A percentile compares a stretch with the other conserved stretches of the same genome.
Evolutionary conservation across 2,113 vertebrate species (phyloP).

Genomic region (Dipodomys ordii): DNA sequence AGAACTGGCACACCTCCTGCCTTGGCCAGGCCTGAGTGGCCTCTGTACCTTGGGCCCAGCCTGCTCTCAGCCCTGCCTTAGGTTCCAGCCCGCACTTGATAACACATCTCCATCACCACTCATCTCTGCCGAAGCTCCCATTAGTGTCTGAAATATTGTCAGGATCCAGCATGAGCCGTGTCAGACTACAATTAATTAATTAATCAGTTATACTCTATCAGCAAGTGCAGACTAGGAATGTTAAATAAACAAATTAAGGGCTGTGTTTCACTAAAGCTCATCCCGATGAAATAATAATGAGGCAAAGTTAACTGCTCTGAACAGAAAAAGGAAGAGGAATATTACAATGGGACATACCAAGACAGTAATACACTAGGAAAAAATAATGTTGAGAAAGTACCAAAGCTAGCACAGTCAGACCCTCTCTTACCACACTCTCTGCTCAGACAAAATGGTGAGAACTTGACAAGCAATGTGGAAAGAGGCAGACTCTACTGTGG

Average conservation of each 20-base stretch:
- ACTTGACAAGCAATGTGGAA: background rate
- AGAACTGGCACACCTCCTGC: background rate
- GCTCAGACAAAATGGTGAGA: background rate
- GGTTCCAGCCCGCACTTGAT: background rate
- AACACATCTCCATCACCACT: background rate
- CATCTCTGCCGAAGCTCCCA: background rate
- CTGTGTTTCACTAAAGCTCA: slow-evolving; percentile 62
- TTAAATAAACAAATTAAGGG: slow-evolving; percentile 77
- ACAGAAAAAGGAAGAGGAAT: background rate
- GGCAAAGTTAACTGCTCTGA: slow-evolving; percentile 49
- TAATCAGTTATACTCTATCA: slow-evolving; percentile 75
- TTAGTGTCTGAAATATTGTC: slow-evolving; percentile 53
- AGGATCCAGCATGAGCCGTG: background rate
- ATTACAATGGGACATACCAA: background rate
- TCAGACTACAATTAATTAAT: slow-evolving; percentile 69
- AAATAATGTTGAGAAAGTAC: background rate
- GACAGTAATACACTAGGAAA: background rate
- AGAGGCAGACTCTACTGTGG: background rate
- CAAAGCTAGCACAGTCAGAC: background rate
- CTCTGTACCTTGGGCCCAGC: background rate
- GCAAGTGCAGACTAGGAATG: slow-evolving; percentile 70
- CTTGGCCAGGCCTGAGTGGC: background rate
- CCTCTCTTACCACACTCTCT: background rate
- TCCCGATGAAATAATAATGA: slow-evolving; percentile 63
- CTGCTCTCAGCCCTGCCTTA: background rate